A percentile compares a stretch with the other conserved stretches of the same genome.
These are phyloP conservation scores for Cistogaster globosa DNA, from an alignment of 2,888 invertebrate genomes.

Conservation along the genomic window DNA sequence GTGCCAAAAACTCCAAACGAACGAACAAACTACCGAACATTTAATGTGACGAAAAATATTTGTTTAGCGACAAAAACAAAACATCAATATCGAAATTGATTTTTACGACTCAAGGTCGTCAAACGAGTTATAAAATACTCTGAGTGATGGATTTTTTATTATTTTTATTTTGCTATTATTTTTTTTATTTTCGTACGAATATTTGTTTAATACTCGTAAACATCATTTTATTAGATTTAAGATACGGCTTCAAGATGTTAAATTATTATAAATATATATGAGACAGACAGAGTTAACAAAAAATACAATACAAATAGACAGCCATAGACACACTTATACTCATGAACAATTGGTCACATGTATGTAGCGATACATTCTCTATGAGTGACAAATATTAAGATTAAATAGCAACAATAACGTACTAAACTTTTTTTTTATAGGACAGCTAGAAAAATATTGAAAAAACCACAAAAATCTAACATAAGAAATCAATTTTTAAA, in stretches of 20 bases:
- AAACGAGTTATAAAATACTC: conserved; percentile 77
- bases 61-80: conserved; percentile 20
- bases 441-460: not conserved
- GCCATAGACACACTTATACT: not conserved
- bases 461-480: conserved; percentile 51
- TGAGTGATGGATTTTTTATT: conserved; percentile 57
- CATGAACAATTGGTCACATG: conserved; percentile 17
- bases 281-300: not conserved
- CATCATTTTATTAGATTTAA: conserved; percentile 45
- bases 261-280: conserved; percentile 16
- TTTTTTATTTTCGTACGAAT: conserved; percentile 16
- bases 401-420: not conserved
- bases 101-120: conserved; percentile 81
- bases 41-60: conserved; percentile 35
- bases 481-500: conserved; percentile 32
- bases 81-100: conserved; percentile 62
- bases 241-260: conserved; percentile 39
- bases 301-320: not conserved
- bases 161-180: conserved; percentile 35
- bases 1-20: conserved; percentile 8
- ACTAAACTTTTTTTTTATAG: conserved; percentile 25
- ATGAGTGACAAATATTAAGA: conserved; percentile 43
- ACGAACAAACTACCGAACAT: conserved; percentile 16
- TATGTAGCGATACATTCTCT: conserved; percentile 30
- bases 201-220: conserved; percentile 49